Conservation (phyloP, 2,113 vertebrate species). For the Neodon shergylaensis region DNA sequence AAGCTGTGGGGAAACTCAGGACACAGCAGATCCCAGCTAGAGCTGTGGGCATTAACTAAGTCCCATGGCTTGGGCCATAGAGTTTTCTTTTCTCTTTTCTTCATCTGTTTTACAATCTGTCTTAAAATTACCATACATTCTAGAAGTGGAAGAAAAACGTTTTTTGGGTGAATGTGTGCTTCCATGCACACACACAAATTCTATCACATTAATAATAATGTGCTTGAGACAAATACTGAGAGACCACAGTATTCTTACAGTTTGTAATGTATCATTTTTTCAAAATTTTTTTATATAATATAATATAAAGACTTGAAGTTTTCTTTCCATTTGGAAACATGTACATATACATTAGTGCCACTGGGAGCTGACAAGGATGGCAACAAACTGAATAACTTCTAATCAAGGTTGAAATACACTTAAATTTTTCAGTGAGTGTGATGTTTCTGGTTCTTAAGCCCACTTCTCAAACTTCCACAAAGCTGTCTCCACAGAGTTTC, state of each 20-base stretch:
- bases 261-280: conserved; percentile 52
- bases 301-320: neutral
- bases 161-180: neutral
- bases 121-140: conserved; percentile 64
- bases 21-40: conserved; percentile 56
- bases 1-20: conserved; percentile 75
- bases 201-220: conserved; percentile 52
- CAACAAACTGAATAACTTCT: neutral
- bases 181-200: neutral
- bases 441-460: neutral
- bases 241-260: conserved; percentile 7
- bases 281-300: neutral
- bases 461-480: neutral
- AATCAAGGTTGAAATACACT: neutral
- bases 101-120: conserved; percentile 37
- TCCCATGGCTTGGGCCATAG: neutral
- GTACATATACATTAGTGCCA: neutral
- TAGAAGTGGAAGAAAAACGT: conserved; percentile 73
- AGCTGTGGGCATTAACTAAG: conserved; percentile 60
- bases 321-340: neutral
- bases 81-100: neutral
- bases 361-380: neutral
- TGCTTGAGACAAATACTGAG: conserved; percentile 65
- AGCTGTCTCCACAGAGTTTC: neutral
- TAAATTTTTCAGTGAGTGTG: neutral